Evolutionary conservation across 2,888 invertebrate species (phyloP).

Genomic region (Dynastes tityus): DNA sequence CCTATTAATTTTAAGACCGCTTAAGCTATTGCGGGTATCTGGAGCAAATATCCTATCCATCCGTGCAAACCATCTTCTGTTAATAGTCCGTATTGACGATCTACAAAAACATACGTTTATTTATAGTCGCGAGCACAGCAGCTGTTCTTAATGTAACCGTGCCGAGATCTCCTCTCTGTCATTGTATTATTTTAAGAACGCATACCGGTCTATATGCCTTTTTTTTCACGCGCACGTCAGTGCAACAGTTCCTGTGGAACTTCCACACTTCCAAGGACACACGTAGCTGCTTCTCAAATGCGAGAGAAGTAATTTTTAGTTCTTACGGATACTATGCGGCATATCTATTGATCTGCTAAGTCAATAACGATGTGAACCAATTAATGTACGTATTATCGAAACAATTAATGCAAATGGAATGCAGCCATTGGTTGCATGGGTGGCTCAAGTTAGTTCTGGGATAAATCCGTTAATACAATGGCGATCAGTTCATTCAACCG

Average conservation of each 20-base stretch:
- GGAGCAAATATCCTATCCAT: slow-evolving; percentile 30
- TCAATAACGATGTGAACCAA: not conserved
- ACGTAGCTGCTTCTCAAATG: not conserved
- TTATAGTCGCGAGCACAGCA: slow-evolving; percentile 18
- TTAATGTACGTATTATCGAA: not conserved
- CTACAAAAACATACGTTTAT: slow-evolving; percentile 31
- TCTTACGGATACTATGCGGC: too few species aligned
- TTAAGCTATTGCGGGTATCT: slow-evolving; percentile 15
- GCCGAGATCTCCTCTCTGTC: slow-evolving; percentile 26
- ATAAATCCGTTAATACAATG: too few species aligned
- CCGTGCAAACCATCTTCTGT: slow-evolving; percentile 9
- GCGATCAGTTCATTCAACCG: too few species aligned
- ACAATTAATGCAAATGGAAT: not conserved
- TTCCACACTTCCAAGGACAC: slow-evolving; percentile 5
- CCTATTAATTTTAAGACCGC: not conserved
- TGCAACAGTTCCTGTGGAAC: slow-evolving; percentile 2
- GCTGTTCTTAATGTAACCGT: slow-evolving; percentile 29
- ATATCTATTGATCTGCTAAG: too few species aligned
- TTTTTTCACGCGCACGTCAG: not conserved
- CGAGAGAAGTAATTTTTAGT: too few species aligned
- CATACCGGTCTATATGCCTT: not conserved
- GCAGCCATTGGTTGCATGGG: not conserved
- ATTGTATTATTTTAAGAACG: slow-evolving; percentile 33
- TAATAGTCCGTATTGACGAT: slow-evolving; percentile 36
- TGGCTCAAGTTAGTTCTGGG: too few species aligned